These are phyloP conservation scores for Mythimna loreyi DNA, from an alignment of 2,888 invertebrate genomes.

Conservation along the genomic window DNA sequence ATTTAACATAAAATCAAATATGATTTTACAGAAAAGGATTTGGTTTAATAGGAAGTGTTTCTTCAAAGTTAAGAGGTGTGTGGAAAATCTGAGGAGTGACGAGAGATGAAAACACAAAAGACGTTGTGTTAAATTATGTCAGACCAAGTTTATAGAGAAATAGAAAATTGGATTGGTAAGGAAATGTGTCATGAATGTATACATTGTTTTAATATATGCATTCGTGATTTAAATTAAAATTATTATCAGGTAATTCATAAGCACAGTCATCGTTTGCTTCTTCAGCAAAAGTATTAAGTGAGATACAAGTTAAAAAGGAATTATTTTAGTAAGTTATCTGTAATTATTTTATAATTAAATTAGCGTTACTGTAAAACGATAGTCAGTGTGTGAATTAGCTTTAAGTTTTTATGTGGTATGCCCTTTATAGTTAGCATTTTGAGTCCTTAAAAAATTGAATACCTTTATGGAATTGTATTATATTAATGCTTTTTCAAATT, in stretches of 20 bases:
- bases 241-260: slow-evolving; percentile 3
- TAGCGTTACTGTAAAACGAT: neutral
- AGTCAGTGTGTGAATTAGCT: slow-evolving; percentile 11
- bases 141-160: slow-evolving; percentile 17
- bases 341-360: neutral
- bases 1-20: neutral
- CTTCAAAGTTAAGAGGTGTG: neutral
- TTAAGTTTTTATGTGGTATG: slow-evolving; percentile 25
- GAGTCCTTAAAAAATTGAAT: slow-evolving; percentile 22
- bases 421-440: slow-evolving; percentile 19
- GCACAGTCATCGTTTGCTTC: slow-evolving; percentile 15
- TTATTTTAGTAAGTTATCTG: slow-evolving; percentile 1
- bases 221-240: slow-evolving; percentile 2
- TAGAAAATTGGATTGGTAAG: slow-evolving; percentile 2
- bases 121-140: slow-evolving; percentile 25
- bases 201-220: slow-evolving; percentile 12
- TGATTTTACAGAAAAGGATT: neutral
- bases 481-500: slow-evolving; percentile 31
- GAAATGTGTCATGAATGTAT: slow-evolving; percentile 16
- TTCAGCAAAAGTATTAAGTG: neutral
- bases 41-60: neutral
- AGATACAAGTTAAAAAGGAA: neutral
- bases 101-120: slow-evolving; percentile 1
- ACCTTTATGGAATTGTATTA: slow-evolving; percentile 31
- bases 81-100: neutral